Percentiles rank a stretch among this genome's conserved stretches.
These are phyloP conservation scores for Ochlodes sylvanus DNA, from an alignment of 2,888 invertebrate genomes.

Conservation along the genomic window DNA sequence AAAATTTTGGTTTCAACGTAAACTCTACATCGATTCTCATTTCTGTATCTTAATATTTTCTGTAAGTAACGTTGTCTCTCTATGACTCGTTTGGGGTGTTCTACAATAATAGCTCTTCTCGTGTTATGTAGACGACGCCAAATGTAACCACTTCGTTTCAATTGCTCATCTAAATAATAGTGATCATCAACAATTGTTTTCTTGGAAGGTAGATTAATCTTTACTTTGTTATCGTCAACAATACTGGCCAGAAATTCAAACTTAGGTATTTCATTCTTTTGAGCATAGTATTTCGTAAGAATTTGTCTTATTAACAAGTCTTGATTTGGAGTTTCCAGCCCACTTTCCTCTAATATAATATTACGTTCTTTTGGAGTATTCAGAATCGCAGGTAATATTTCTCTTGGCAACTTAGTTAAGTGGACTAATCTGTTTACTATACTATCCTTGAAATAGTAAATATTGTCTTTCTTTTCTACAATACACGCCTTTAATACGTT, in stretches of 20 bases:
- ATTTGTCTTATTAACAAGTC: not conserved
- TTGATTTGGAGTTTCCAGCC: not conserved
- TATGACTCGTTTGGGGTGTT: slow-evolving; percentile 43
- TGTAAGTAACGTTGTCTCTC: slow-evolving; percentile 46
- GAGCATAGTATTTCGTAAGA: not conserved
- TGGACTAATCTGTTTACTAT: not conserved
- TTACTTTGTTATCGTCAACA: too few species aligned
- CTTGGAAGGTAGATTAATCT: too few species aligned
- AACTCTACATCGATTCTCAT: slow-evolving; percentile 21
- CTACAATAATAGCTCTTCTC: slow-evolving; percentile 45
- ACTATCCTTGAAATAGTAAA: not conserved
- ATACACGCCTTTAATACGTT: slow-evolving; percentile 16
- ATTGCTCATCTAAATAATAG: not conserved
- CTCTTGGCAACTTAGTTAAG: not conserved
- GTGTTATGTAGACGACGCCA: slow-evolving; percentile 45
- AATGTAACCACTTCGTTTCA: slow-evolving; percentile 41
- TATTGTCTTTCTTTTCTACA: not conserved
- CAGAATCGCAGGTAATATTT: not conserved
- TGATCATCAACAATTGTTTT: not conserved
- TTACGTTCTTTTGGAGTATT: not conserved
- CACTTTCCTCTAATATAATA: not conserved
- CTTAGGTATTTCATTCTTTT: slow-evolving; percentile 1
- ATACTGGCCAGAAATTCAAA: not conserved
- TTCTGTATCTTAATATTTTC: slow-evolving; percentile 44
- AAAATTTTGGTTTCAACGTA: slow-evolving; percentile 29